phyloP scores from a whole-genome alignment of 2,888 invertebrate species.

The Idaea dimidiata region DNA sequence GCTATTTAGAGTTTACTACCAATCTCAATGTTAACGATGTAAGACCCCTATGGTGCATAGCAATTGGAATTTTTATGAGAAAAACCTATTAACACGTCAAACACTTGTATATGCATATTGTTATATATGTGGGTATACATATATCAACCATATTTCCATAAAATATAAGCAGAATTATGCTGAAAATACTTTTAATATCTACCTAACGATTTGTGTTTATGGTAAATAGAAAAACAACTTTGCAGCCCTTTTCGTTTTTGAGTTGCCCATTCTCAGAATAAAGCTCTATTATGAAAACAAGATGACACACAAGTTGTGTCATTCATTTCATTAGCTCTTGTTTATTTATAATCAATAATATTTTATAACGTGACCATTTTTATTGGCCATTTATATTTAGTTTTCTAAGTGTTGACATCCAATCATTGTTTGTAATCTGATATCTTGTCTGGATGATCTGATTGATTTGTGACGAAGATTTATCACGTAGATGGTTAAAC shows the following conservation, averaged over 20 bases:
- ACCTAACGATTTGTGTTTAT: no score
- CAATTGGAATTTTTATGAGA: neutral
- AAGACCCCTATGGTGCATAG: neutral
- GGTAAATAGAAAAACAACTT: neutral
- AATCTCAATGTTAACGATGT: constrained; percentile 7
- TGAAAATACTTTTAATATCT: neutral
- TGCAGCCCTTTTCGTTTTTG: neutral
- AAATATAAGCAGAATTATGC: no score
- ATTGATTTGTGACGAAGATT: no score
- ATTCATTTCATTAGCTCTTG: constrained; percentile 25
- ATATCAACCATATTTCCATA: neutral
- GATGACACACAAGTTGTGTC: constrained; percentile 37
- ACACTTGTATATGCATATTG: neutral
- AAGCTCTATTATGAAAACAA: constrained; percentile 39
- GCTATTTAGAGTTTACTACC: neutral
- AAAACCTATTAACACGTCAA: neutral
- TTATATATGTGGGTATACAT: neutral
- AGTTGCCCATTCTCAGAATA: constrained; percentile 29
- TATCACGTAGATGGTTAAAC: no score
- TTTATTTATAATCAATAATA: neutral
- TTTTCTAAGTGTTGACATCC: no score
- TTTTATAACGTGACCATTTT: no score
- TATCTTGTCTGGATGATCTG: no score
- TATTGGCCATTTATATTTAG: no score
- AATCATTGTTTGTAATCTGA: no score